Base-by-base conservation (phyloP, 2,888 invertebrate genomes). In the Acleris emargana region DNA sequence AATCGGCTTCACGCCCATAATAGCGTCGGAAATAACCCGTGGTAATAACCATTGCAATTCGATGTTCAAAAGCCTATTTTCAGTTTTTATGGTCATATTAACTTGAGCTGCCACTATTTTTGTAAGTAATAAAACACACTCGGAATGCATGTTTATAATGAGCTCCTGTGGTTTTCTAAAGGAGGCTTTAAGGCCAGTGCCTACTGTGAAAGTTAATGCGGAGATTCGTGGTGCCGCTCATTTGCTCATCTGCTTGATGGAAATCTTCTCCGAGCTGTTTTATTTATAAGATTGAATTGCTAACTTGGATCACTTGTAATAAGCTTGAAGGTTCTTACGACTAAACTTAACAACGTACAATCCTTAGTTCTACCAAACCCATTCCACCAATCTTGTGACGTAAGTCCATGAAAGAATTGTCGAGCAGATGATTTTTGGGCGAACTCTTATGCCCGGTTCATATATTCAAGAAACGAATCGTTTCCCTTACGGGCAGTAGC, bases 131-230 rank as follows among this genome's bases (percentile, higher is more conserved):
- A 63, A 55, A 55, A 59, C 42, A 17, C 28, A 53, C 55, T 50
- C 50, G 52, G 52, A 58, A 72, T 68, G 69, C 67, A 69, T 68
- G 73, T 78, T 81, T 82, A 80, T 82, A 79, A 79, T 78, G 73
- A 81, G 72, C 83, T 87, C 86, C 87, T 88, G 87, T 79, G 87
- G 88, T 87, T 86, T 83, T 79, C 81, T 78, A 87, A 88, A 87
- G 79, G 79, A 80, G 86, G 81, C 81, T 89, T 89, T 88, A 86
- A 90, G 88, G 88, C 86, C 88, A 87, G 75, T 78, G 78, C 74
- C 81, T 25, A 69, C 76, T 90, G 91, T 89, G 91, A 91, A 91
- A 91, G 91, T 91, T 84, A 84, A 86, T 79, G 74, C 83, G 83
- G 79, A 79, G 82, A 86, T 87, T 88, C 82, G 84, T 82, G 84